Base-by-base conservation (phyloP, 53 echinoderm and acorn worm genomes). In the Paelopatides confundens region DNA sequence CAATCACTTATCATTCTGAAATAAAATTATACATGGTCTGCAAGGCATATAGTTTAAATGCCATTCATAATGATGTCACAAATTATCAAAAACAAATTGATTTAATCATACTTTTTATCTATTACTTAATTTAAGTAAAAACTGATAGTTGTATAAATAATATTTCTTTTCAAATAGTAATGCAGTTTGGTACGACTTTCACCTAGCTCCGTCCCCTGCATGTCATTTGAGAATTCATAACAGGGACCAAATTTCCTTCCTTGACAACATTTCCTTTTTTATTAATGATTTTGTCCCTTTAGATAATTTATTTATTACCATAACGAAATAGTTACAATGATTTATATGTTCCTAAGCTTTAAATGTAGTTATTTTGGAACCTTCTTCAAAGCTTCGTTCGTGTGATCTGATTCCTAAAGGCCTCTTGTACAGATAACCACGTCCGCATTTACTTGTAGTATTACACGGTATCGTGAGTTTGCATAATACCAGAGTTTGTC, bases 201-300 rank as follows among this genome's bases (percentile, higher is more conserved):
- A 58, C 58, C 58, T 23, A 23, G 7, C 3, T 6, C 58, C 17
- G 58, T 58, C 58, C 58, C 58, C 58, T 58, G 58, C 21, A 18
- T 58, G 58, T 23, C 58, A 58, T 58, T 58, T 58, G 58, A 58
- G 58, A 58, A 58, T 58, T 58, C 58, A 58, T 58, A 58, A 58
- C 58, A 58, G 58, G 21, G 58, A 21, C 58, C 58, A 21, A 18
- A 58, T 21, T 58, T 23, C 58, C 6, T 23, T 58, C 26, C 24
- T 58, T 58, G 58, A 21, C 58, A 58, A 58, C 58, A n/a, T 21
- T 58, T 21, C 58, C 58, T 58, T 58, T 23, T 58, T 23, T 58
- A 58, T n/a, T 58, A 58, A 58, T 58, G 58, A 58, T 58, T 58
- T 58, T 58, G 58, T 58, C 24, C 58, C 24, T 58, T 58, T 58